Conservation (phyloP, 2,797 vertebrate species). For the Notoglanidium macrostoma region DNA sequence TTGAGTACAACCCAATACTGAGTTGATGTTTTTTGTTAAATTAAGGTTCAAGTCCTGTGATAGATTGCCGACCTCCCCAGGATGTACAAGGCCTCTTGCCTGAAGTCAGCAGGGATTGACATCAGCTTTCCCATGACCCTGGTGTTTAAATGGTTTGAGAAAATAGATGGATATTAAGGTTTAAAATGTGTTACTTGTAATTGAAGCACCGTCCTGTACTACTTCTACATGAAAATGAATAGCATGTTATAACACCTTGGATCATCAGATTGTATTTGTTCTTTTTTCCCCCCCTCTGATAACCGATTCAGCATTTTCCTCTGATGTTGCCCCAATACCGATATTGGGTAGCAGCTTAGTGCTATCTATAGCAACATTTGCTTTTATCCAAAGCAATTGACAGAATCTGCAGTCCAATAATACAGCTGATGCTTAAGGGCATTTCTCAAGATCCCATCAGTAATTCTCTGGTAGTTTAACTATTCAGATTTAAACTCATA, state of each 20-base stretch:
- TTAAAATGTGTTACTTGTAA: neutral
- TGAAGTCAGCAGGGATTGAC: too few species aligned
- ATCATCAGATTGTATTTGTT: neutral
- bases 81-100: too few species aligned
- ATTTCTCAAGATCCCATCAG: neutral
- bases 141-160: too few species aligned
- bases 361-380: neutral
- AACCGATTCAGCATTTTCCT: neutral
- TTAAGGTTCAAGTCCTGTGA: neutral
- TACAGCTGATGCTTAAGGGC: neutral
- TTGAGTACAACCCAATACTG: neutral
- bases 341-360: neutral
- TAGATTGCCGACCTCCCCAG: too few species aligned
- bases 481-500: neutral
- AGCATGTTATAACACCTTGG: neutral
- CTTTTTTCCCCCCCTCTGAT: neutral
- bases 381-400: neutral
- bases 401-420: neutral
- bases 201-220: neutral
- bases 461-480: neutral
- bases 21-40: neutral
- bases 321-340: neutral
- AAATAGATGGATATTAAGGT: neutral
- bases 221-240: neutral
- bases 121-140: too few species aligned